Evolutionary conservation across 2,113 vertebrate species (phyloP).

Genomic region (Polyodon spathula): DNA sequence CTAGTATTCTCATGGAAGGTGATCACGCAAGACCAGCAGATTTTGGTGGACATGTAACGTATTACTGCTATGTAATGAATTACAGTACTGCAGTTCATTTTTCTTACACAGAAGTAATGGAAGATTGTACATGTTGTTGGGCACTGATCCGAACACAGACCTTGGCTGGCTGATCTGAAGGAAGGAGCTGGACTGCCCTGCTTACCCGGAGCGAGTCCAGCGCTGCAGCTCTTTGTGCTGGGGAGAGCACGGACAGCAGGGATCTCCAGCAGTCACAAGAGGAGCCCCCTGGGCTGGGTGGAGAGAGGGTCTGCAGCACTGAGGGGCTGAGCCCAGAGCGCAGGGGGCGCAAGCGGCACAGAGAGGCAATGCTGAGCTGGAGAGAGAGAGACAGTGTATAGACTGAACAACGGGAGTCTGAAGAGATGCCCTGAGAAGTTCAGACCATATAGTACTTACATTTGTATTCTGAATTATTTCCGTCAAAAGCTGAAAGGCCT

Average conservation of each 20-base stretch:
- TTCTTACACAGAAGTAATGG: too few relatives aligned
- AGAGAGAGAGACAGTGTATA: conserved; percentile 10
- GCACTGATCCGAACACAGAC: neutral
- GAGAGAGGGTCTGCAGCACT: conserved; percentile 49
- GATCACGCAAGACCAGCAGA: too few relatives aligned
- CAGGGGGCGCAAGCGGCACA: conserved; percentile 60
- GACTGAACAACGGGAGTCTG: too few relatives aligned
- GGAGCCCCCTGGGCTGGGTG: conserved; percentile 35
- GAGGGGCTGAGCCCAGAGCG: conserved; percentile 59
- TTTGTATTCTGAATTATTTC: conserved; percentile 54
- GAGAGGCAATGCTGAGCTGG: conserved; percentile 46
- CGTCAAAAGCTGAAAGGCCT: conserved; percentile 67
- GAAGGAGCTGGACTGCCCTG: neutral
- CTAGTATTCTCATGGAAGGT: too few relatives aligned
- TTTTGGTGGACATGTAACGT: too few relatives aligned
- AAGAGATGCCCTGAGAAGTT: neutral
- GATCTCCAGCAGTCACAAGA: conserved; percentile 62
- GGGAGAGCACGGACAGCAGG: conserved; percentile 54
- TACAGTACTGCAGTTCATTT: too few relatives aligned
- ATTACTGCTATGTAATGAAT: too few relatives aligned
- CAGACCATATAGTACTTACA: conserved; percentile 46
- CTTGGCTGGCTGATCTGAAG: neutral
- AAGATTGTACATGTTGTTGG: too few relatives aligned
- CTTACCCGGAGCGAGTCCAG: conserved; percentile 61
- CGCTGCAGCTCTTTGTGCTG: conserved; percentile 61